A percentile compares a stretch with the other conserved stretches of the same genome.
Evolutionary conservation across 1,140 invertebrate species (phyloP).

Genomic region (Pentalonia nigronervosa): DNA sequence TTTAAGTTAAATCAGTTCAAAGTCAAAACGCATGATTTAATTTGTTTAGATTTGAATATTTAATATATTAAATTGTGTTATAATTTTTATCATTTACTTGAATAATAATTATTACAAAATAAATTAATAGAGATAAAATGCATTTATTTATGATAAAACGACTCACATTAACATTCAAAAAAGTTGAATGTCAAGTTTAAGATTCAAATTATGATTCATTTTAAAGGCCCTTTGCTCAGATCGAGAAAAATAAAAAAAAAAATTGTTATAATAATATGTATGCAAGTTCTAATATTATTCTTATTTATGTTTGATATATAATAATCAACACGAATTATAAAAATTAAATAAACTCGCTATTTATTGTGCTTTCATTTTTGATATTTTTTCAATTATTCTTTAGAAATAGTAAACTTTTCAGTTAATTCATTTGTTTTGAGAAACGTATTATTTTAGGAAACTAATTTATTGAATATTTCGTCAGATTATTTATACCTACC

Average conservation of each 20-base stretch:
- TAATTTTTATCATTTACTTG: neutral
- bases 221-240: neutral
- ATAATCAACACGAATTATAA: neutral
- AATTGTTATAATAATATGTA: neutral
- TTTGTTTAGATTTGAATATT: neutral
- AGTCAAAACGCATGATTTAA: neutral
- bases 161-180: neutral
- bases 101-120: neutral
- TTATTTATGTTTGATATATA: neutral
- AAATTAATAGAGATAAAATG: neutral
- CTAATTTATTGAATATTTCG: neutral
- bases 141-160: neutral
- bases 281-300: neutral
- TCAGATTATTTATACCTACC: neutral
- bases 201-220: neutral
- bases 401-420: neutral
- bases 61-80: neutral
- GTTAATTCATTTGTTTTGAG: neutral
- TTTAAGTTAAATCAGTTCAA: neutral
- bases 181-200: neutral
- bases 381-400: neutral
- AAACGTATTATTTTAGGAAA: neutral
- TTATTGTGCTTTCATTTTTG: neutral
- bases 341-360: neutral
- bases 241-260: neutral